phyloP scores from a whole-genome alignment of 2,888 invertebrate species.

The Melanargia galathea region DNA sequence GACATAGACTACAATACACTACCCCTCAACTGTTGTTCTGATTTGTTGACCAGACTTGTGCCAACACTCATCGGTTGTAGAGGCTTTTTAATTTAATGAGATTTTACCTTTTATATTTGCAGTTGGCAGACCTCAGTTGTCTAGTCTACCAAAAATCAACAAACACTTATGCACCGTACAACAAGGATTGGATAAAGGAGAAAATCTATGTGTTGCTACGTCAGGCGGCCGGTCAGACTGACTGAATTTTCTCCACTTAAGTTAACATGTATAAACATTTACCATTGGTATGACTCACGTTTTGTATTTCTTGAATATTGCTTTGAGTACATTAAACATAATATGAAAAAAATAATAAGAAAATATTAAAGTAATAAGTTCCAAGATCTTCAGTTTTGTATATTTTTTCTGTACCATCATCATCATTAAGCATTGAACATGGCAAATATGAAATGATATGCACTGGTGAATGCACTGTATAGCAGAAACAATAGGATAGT shows the following conservation, averaged over 20 bases:
- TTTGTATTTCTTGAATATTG: constrained; percentile 22
- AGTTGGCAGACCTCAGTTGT: constrained; percentile 96
- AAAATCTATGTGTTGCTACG: constrained; percentile 97
- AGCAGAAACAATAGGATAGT: no score
- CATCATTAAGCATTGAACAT: no score
- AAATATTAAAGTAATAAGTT: no score
- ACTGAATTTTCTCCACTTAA: constrained; percentile 44
- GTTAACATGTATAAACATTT: constrained; percentile 2
- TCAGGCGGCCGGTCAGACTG: constrained; percentile 90
- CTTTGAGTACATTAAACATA: constrained; percentile 18
- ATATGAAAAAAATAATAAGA: background rate
- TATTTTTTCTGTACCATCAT: no score
- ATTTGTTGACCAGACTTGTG: no score
- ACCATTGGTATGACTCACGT: constrained; percentile 13
- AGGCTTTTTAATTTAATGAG: no score
- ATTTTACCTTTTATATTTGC: constrained; percentile 48
- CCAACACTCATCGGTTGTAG: no score
- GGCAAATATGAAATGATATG: no score
- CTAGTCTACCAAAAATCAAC: constrained; percentile 97
- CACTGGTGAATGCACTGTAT: no score
- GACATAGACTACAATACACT: no score
- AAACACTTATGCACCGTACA: constrained; percentile 98
- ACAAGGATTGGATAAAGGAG: constrained; percentile 99
- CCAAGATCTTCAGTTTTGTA: no score
- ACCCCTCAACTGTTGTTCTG: no score